Percentiles rank a stretch among this genome's conserved stretches.
These are phyloP conservation scores for Phylloscopus trochilus DNA, from an alignment of 2,113 vertebrate genomes.

Conservation along the genomic window DNA sequence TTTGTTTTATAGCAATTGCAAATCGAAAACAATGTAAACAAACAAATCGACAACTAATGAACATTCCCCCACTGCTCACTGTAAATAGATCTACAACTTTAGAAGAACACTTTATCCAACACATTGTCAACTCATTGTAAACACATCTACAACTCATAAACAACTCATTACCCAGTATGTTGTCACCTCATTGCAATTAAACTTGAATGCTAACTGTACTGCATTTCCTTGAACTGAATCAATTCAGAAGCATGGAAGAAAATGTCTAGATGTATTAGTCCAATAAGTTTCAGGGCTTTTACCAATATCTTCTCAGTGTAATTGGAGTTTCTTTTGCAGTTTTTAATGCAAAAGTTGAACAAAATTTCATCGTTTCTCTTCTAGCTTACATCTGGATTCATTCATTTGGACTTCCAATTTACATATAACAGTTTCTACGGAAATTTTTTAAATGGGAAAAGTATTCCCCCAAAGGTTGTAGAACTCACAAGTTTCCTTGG, in stretches of 20 bases:
- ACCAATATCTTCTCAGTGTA: background rate
- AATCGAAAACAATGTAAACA: slow-evolving; percentile 82
- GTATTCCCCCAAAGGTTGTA: slow-evolving; percentile 33
- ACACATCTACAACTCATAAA: slow-evolving; percentile 84
- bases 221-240: slow-evolving; percentile 66
- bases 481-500: slow-evolving; percentile 44
- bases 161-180: slow-evolving; percentile 82
- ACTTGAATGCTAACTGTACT: slow-evolving; percentile 77
- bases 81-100: slow-evolving; percentile 80
- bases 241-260: slow-evolving; percentile 60
- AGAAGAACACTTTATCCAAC: slow-evolving; percentile 81
- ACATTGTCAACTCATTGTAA: slow-evolving; percentile 83
- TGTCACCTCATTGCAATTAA: slow-evolving; percentile 83
- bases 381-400: background rate
- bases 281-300: slow-evolving; percentile 25
- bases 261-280: slow-evolving; percentile 15
- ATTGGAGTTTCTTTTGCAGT: slow-evolving; percentile 13
- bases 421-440: background rate
- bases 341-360: slow-evolving; percentile 8
- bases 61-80: slow-evolving; percentile 72
- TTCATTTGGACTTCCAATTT: background rate
- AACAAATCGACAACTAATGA: slow-evolving; percentile 82
- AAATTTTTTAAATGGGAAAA: slow-evolving; percentile 48
- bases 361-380: background rate
- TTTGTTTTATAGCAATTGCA: slow-evolving; percentile 79